Evolutionary conservation across 2,113 vertebrate species (phyloP).

Genomic region (Pomatostomus ruficeps): DNA sequence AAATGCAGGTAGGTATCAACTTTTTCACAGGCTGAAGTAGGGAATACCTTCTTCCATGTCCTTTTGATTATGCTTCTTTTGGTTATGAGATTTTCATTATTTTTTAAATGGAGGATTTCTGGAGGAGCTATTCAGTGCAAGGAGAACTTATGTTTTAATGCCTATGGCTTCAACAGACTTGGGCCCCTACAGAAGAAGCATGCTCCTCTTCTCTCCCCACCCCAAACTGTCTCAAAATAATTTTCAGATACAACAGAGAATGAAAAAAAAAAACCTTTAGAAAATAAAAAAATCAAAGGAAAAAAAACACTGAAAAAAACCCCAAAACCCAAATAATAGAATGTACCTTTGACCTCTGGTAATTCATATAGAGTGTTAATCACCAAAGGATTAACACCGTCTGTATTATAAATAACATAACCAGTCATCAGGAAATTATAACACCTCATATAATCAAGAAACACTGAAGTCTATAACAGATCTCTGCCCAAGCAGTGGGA

Average conservation of each 20-base stretch:
- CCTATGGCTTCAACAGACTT: neutral
- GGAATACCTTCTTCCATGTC: neutral
- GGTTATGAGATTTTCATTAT: neutral
- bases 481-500: neutral
- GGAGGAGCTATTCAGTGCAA: neutral
- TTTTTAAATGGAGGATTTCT: neutral
- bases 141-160: neutral
- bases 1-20: neutral
- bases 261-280: neutral
- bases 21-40: neutral
- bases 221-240: neutral
- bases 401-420: slow-evolving; percentile 46
- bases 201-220: neutral
- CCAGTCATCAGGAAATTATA: slow-evolving; percentile 30
- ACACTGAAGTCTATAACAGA: neutral
- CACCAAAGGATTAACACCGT: slow-evolving; percentile 47
- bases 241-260: neutral
- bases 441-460: slow-evolving; percentile 17
- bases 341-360: slow-evolving; percentile 11
- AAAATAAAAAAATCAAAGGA: neutral
- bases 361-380: slow-evolving; percentile 31
- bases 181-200: neutral
- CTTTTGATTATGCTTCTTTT: neutral
- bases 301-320: neutral
- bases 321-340: neutral